These are phyloP conservation scores for Corapipo altera DNA, from an alignment of 2,113 vertebrate genomes.

Conservation along the genomic window DNA sequence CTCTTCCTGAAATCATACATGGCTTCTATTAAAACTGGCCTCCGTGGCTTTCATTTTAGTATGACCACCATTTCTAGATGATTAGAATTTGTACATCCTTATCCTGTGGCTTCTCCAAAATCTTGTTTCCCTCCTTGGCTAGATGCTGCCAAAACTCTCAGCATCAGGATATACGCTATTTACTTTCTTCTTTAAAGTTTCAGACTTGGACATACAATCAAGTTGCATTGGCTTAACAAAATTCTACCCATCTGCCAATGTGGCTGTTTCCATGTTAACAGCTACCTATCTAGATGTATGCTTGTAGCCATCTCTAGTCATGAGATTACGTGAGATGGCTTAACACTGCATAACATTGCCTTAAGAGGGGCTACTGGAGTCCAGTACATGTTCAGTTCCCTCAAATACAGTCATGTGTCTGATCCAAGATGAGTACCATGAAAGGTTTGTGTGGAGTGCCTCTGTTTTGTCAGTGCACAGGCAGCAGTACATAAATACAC, in stretches of 20 bases:
- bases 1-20: background rate
- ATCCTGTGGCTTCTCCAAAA: background rate
- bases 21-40: background rate
- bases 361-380: background rate
- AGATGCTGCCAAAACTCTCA: background rate
- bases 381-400: background rate
- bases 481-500: background rate
- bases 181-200: background rate
- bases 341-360: background rate
- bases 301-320: background rate
- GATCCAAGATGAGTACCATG: background rate
- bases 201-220: background rate
- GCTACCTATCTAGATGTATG: background rate
- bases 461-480: background rate
- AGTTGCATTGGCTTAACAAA: background rate
- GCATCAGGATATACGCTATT: rapidly evolving
- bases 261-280: background rate
- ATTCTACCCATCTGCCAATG: background rate
- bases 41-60: background rate
- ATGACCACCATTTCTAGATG: background rate
- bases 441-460: background rate
- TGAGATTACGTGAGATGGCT: background rate
- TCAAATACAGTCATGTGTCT: background rate
- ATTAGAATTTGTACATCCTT: background rate
- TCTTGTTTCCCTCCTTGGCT: background rate